Evolutionary conservation across 2,797 vertebrate genomes (phyloP).

Genomic region (Echeneis naucrates): DNA sequence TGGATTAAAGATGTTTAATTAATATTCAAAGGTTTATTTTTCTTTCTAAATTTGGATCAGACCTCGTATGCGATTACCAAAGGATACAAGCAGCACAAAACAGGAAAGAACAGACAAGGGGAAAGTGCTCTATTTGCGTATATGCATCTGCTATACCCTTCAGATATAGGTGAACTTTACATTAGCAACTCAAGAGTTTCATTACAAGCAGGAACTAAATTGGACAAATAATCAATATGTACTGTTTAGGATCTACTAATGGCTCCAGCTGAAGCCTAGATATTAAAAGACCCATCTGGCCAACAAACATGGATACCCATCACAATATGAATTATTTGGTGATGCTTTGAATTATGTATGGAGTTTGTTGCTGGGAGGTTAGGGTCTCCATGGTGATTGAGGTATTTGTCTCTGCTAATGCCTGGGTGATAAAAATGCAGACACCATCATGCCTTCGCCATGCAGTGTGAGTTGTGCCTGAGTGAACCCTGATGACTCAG

Average conservation of each 20-base stretch:
- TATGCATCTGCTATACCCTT: background rate
- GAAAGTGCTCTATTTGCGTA: background rate
- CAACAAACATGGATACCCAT: conserved; percentile 37
- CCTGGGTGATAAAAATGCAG: conserved; percentile 11
- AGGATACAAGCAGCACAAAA: background rate
- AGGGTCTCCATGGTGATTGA: conserved; percentile 49
- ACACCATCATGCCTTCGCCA: conserved; percentile 25
- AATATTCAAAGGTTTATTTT: conserved; percentile 7
- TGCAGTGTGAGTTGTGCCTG: conserved; percentile 29
- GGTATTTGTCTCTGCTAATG: conserved; percentile 34
- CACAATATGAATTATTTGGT: conserved; percentile 61
- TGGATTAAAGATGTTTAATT: conserved; percentile 10
- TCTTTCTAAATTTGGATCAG: conserved; percentile 1
- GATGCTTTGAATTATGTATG: conserved; percentile 61
- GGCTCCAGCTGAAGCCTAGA: conserved; percentile 6
- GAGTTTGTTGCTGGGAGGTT: conserved; percentile 41
- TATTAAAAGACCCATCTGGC: conserved; percentile 36
- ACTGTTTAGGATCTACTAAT: conserved; percentile 4
- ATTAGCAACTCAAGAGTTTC: conserved; percentile 4
- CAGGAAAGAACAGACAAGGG: background rate
- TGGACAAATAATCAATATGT: conserved; percentile 1
- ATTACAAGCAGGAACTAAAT: conserved; percentile 1
- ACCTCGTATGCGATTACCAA: background rate
- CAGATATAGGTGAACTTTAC: background rate
- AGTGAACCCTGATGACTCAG: conserved; percentile 52